phyloP scores from a whole-genome alignment of 2,113 vertebrate genomes.

The Plectropomus leopardus region DNA sequence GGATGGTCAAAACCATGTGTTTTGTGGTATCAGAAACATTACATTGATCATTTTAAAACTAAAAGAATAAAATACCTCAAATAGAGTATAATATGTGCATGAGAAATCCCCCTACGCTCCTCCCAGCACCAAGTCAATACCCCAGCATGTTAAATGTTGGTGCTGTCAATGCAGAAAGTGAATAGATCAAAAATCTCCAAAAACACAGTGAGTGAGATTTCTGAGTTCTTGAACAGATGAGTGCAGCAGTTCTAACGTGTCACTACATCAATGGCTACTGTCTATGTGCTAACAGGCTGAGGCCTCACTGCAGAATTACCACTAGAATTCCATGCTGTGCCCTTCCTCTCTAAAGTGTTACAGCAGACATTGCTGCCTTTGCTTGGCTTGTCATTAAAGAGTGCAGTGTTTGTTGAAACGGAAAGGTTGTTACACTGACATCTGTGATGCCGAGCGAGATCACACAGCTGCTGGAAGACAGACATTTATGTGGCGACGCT shows the following conservation, averaged over 20 bases:
- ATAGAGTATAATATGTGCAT: neutral
- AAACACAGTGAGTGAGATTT: neutral
- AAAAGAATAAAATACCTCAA: neutral
- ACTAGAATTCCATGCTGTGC: constrained; percentile 42
- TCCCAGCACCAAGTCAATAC: neutral
- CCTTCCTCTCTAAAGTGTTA: constrained; percentile 18
- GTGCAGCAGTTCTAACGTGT: constrained; percentile 2
- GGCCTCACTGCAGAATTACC: constrained; percentile 8
- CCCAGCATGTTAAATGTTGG: neutral
- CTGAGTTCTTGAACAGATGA: neutral
- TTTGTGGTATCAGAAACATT: neutral
- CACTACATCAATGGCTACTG: constrained; percentile 8
- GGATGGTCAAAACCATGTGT: neutral
- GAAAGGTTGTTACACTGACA: constrained; percentile 52
- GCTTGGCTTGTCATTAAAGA: constrained; percentile 52
- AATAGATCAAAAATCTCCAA: neutral
- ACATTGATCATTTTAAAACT: neutral
- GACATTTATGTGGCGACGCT: constrained; percentile 61
- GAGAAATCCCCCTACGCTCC: neutral
- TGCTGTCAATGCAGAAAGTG: neutral
- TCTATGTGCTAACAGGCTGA: neutral
- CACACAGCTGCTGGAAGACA: constrained; percentile 63
- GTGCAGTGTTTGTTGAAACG: constrained; percentile 52
- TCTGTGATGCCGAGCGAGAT: constrained; percentile 62
- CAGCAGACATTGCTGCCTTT: constrained; percentile 27